Conservation (phyloP, 2,113 vertebrate species). For the Proterorhinus semilunaris region DNA sequence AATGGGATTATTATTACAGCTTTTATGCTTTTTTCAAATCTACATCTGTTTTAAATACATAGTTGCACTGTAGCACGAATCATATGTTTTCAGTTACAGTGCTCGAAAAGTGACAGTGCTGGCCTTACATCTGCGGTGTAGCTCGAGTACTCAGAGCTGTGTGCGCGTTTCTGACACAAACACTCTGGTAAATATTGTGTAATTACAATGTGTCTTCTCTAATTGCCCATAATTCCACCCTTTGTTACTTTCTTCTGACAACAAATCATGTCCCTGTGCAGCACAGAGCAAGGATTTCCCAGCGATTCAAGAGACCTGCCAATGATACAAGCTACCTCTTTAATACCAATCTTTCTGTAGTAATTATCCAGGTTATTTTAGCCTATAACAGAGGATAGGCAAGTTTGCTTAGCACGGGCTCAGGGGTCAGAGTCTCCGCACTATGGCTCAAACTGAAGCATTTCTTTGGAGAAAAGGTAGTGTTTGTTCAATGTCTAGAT, state of each 20-base stretch:
- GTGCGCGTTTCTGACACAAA: slow-evolving; percentile 33
- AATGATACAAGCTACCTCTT: no score
- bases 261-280: slow-evolving; percentile 6
- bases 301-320: no score
- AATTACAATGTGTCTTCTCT: slow-evolving; percentile 41
- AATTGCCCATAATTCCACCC: slow-evolving; percentile 54
- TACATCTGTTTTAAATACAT: slow-evolving; percentile 19
- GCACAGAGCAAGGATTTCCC: no score
- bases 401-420: no score
- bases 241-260: slow-evolving; percentile 42
- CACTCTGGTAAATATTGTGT: slow-evolving; percentile 28
- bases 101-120: slow-evolving; percentile 36
- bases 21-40: slow-evolving; percentile 44
- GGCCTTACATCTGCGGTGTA: slow-evolving; percentile 43
- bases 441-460: no score
- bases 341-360: no score
- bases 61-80: slow-evolving; percentile 34
- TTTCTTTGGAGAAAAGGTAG: no score
- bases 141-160: background rate
- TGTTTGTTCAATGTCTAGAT: no score
- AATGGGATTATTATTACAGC: slow-evolving; percentile 17
- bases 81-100: slow-evolving; percentile 26
- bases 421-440: no score
- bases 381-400: no score
- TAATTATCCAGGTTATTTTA: no score